phyloP scores from a whole-genome alignment of 1,140 invertebrate genomes.

The Chionoecetes opilio region DNA sequence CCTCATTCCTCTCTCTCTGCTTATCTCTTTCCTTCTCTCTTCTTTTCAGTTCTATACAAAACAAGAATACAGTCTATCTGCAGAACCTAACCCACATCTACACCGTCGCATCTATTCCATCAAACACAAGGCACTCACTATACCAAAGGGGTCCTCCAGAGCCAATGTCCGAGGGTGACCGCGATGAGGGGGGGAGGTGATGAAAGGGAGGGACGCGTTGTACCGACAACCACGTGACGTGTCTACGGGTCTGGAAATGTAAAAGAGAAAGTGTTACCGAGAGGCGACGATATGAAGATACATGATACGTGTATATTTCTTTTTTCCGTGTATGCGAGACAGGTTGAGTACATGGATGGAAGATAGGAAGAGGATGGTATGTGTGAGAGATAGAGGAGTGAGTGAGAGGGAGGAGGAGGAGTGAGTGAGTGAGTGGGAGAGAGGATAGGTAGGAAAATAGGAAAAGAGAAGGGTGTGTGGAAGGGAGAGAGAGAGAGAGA shows the following conservation, averaged over 20 bases:
- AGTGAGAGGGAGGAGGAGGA: no score
- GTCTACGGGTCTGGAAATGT: conserved; percentile 68
- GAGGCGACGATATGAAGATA: not conserved
- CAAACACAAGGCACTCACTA: conserved; percentile 45
- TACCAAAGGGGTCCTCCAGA: conserved; percentile 75
- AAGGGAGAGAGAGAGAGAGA: not conserved
- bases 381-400: no score
- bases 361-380: no score
- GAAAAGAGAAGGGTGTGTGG: not conserved
- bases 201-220: conserved; percentile 77
- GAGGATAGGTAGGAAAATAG: not conserved
- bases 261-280: not conserved
- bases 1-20: no score
- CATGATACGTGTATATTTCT: no score
- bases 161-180: conserved; percentile 78
- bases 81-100: no score
- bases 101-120: not conserved
- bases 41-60: no score
- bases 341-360: no score
- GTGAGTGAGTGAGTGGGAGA: not conserved
- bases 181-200: conserved; percentile 64
- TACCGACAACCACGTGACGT: conserved; percentile 76
- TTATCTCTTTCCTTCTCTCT: no score
- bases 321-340: no score
- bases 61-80: no score